Evolutionary conservation across 2,113 vertebrate species (phyloP), one percentile per base, ranked within the genome.

Genomic region (Neopipo cinnamomea): DNA sequence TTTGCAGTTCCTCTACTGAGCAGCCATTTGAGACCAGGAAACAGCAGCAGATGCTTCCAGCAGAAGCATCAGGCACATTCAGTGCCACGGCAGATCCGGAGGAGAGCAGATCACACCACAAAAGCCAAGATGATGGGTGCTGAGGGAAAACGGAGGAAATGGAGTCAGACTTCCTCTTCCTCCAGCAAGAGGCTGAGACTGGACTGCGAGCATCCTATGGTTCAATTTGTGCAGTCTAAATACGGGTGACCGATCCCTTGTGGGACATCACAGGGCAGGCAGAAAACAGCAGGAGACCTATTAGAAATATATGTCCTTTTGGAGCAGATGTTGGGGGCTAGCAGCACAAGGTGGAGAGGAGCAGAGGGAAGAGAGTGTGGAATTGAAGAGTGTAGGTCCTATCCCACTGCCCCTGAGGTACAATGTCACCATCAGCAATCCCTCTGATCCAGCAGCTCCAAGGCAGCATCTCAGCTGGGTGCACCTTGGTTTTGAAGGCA

Each of bases 121-220:
- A 65, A 78, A 84, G 85, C 67, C 74, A 71, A 91, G 42, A 66
- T 30, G 76, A 92, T 28, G 65, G 37, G 61, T 87, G 70, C 65
- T 65, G 76, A 94, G 91, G 80, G 73, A 95, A 95, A 92, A 94
- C 44, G 4, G 14, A 96, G 92, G 83, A 96, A 93, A 68, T 7
- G 1, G 59, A 96, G 73, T 91, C 93, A 88, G 76, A 92, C 89
- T 95, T 96, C 93, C 92, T 58, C 59, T 94, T 96, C 91, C 94
- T 91, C 70, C 44, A 72, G 75, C 3, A 3, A 89, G 37, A 9
- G 4, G 25, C 75, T 5, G 7, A 88, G 61, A 44, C n/a, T 5
- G 14, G 55, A 67, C 55, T 63, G 89, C 24, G 24, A 1, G 70
- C 77, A 89, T 91, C 94, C 95, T 87, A 76, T 5, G 0, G 83